These are phyloP conservation scores for Ictalurus furcatus DNA, from an alignment of 2,113 vertebrate genomes.

Conservation along the genomic window DNA sequence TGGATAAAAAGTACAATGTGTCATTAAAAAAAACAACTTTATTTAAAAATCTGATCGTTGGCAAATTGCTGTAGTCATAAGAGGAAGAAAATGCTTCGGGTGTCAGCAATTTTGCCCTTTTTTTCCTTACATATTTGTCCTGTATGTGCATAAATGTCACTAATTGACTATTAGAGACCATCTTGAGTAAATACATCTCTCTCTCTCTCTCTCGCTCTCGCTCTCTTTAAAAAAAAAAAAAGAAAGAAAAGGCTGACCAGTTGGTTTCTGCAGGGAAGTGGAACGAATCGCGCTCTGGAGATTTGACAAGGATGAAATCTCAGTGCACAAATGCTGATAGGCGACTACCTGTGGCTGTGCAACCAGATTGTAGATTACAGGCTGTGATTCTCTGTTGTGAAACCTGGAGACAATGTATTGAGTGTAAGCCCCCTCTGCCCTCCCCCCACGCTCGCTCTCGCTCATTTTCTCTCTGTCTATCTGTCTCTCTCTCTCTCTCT, in stretches of 20 bases:
- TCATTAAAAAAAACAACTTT: neutral
- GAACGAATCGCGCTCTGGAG: neutral
- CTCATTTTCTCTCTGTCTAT: conserved; percentile 26
- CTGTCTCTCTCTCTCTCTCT: conserved; percentile 40
- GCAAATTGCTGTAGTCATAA: neutral
- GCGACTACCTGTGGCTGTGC: conserved; percentile 55
- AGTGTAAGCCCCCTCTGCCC: conserved; percentile 44
- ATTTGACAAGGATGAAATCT: conserved; percentile 9
- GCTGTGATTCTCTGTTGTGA: conserved; percentile 25
- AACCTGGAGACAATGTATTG: conserved; percentile 47
- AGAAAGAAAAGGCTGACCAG: neutral
- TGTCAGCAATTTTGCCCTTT: neutral
- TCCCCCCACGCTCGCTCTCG: conserved; percentile 16
- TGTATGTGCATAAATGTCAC: neutral
- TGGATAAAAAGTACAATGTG: neutral
- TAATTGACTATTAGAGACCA: neutral
- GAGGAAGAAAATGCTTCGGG: neutral
- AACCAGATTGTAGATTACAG: conserved; percentile 28
- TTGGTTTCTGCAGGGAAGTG: neutral
- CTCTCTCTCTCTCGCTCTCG: neutral
- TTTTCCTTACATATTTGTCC: no score
- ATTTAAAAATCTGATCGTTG: neutral
- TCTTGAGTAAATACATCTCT: neutral
- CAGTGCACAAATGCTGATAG: conserved; percentile 11
- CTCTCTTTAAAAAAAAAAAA: neutral